Percentiles rank a stretch among this genome's conserved stretches.
Conservation (phyloP, 2,797 vertebrate species). For the Petrocephalus sullivani region DNA sequence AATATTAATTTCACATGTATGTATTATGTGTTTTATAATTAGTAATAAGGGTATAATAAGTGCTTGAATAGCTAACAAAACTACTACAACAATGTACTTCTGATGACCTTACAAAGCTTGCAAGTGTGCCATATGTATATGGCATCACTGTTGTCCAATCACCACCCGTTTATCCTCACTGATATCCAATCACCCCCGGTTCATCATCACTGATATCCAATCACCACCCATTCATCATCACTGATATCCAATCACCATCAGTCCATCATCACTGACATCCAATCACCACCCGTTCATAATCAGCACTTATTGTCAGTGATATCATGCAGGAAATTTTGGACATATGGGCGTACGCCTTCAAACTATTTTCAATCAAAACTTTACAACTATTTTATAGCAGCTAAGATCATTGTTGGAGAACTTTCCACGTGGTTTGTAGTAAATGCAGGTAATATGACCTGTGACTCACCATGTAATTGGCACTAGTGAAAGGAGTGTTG, state of each 20-base stretch:
- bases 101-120: not conserved
- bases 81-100: not conserved
- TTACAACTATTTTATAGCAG: not conserved
- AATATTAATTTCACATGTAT: not conserved
- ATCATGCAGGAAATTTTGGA: not conserved
- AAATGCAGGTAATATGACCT: not conserved
- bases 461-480: slow-evolving; percentile 82
- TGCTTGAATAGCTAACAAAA: not conserved
- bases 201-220: not conserved
- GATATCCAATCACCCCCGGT: no score
- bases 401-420: not conserved
- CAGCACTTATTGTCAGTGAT: not conserved
- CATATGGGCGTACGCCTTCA: not conserved
- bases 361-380: not conserved
- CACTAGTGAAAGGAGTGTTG: slow-evolving; percentile 81
- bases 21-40: not conserved
- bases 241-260: not conserved
- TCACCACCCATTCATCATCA: not conserved
- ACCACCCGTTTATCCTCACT: not conserved
- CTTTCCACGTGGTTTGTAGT: not conserved
- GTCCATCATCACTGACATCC: not conserved
- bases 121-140: not conserved
- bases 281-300: not conserved
- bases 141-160: not conserved
- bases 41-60: not conserved